Evolutionary conservation across 2,888 invertebrate species (phyloP), one percentile per base, ranked within the genome.

Genomic region (Galerucella calmariensis): DNA sequence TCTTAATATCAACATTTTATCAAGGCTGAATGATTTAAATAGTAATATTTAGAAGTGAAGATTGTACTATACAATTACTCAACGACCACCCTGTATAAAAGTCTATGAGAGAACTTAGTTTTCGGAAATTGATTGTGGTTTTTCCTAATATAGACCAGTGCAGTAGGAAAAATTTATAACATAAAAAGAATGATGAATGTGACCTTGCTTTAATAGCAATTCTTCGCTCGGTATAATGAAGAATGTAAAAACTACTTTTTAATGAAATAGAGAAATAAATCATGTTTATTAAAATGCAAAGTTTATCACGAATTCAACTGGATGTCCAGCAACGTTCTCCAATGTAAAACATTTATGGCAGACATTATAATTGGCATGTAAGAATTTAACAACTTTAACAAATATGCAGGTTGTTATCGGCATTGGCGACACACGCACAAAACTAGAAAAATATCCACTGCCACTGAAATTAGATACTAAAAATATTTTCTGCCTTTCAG

Each of bases 341-440:
- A 65, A 67, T 58, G 72, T 72, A 61, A 72, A 74, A 74, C 69
- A 76, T 74, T 72, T 74, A 74, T 69, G 72, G 66, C 58, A 46
- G 72, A 74, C 76, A 72, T 61, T 69, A 65, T 74, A 76, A 76
- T 74, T 66, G 72, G 74, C 74, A 72, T 74, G 74, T 76, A 69
- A 63, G 74, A 74, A 62, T 69, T 69, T 69, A 41, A 46, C 63
- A 46, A 46, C n/a, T 65, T 46, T 44, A 46, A 77, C 78, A 80
- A 79, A 80, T 77, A 77, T 77, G 76, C 76, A 75, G 14, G 16
- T 20, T 75, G 70, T 76, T 79, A 79, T 80, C 77, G 63, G 61
- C 69, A 72, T 59, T 72, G 69, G 73, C 71, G 59, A 72, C 75
- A 72, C 80, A 80, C 80, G 80, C 79, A 80, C 76, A 74, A 75